These are phyloP conservation scores for Cochlearius cochlearius DNA, from an alignment of 2,113 vertebrate genomes.

Conservation along the genomic window DNA sequence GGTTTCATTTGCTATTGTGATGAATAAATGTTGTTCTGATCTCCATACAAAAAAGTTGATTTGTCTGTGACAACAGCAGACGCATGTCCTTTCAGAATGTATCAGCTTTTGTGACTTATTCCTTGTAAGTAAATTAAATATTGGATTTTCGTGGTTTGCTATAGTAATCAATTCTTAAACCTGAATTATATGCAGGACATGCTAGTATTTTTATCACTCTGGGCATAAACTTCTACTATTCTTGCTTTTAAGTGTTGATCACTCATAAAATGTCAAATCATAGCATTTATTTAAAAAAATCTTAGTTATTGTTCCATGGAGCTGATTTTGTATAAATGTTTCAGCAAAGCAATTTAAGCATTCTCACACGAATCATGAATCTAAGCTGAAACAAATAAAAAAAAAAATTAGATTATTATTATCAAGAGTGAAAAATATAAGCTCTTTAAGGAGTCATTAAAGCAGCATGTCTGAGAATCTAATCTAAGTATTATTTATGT, in stretches of 20 bases:
- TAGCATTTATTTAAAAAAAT: neutral
- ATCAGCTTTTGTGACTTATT: neutral
- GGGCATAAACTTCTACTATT: neutral
- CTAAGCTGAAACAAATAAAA: neutral
- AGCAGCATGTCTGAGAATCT: neutral
- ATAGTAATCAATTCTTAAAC: neutral
- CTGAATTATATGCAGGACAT: neutral
- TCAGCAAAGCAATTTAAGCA: neutral
- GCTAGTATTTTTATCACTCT: neutral
- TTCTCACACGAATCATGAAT: neutral
- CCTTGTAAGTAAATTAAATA: conserved; percentile 41
- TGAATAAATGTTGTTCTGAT: neutral
- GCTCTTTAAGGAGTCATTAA: neutral
- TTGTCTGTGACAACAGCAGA: neutral
- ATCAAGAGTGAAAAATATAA: neutral
- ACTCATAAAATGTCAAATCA: neutral
- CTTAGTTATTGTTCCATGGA: neutral
- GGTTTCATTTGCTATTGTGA: neutral
- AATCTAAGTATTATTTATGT: neutral
- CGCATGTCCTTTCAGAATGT: neutral
- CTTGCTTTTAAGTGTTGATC: neutral
- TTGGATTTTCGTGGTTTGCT: conserved; percentile 11
- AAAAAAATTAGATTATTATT: neutral
- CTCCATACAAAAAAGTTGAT: neutral
- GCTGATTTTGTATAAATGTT: neutral